Percentiles rank a stretch among this genome's conserved stretches.
phyloP scores from a whole-genome alignment of 2,797 vertebrate genomes.

The Tenualosa ilisha region DNA sequence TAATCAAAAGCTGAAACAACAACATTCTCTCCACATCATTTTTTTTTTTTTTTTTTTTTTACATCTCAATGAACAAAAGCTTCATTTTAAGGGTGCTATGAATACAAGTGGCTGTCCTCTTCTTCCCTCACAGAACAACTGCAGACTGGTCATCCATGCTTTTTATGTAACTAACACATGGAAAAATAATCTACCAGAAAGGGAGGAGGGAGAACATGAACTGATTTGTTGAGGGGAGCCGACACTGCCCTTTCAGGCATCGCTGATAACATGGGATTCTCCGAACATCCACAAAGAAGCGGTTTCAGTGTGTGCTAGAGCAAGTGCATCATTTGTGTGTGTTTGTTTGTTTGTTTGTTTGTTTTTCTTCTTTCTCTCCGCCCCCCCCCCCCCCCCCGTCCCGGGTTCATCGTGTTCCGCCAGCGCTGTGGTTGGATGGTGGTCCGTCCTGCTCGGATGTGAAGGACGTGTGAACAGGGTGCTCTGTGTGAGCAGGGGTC shows the following conservation, averaged over 20 bases:
- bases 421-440: constrained; percentile 40
- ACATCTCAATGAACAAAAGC: constrained; percentile 12
- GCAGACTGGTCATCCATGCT: constrained; percentile 3
- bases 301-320: background rate
- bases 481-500: constrained; percentile 60
- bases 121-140: background rate
- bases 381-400: no score
- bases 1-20: background rate
- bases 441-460: constrained; percentile 44
- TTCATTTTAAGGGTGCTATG: background rate
- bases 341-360: background rate
- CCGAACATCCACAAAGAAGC: background rate
- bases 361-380: background rate
- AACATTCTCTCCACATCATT: background rate
- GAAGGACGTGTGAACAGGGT: constrained; percentile 40
- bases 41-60: background rate
- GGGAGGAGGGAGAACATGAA: background rate
- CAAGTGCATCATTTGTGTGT: background rate
- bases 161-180: background rate
- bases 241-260: background rate
- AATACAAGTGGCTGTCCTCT: background rate
- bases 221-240: background rate
- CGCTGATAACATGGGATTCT: background rate
- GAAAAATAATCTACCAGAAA: background rate
- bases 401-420: constrained; percentile 44